phyloP scores from a whole-genome alignment of 2,113 vertebrate species.

The Tyto alba region DNA sequence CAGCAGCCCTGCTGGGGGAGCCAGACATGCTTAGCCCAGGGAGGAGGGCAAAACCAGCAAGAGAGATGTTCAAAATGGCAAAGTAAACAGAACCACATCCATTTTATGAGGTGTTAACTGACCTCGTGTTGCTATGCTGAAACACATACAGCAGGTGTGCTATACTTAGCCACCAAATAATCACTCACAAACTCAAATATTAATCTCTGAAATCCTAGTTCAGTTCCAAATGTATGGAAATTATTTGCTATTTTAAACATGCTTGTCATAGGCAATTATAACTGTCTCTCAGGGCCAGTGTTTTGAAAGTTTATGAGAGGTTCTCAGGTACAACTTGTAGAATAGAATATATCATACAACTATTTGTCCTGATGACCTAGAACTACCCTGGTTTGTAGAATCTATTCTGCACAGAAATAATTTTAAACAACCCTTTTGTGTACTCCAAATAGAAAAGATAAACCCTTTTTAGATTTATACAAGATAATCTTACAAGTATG shows the following conservation, averaged over 20 bases:
- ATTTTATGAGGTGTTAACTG: not conserved
- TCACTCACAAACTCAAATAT: not conserved
- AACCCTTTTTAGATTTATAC: not conserved
- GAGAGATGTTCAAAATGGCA: not conserved
- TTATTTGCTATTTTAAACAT: not conserved
- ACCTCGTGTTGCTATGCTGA: not conserved
- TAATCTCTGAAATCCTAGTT: not conserved
- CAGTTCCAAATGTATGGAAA: not conserved
- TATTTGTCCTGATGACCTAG: not conserved
- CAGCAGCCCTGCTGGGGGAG: not conserved
- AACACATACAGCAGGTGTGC: not conserved
- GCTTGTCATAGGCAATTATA: not conserved
- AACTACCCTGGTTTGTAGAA: not conserved
- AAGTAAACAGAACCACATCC: not conserved
- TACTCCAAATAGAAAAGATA: not conserved
- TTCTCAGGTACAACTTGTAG: not conserved
- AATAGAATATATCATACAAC: not conserved
- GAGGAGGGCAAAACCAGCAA: not conserved
- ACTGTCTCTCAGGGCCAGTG: not conserved
- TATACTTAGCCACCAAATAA: not conserved
- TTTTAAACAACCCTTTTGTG: not conserved
- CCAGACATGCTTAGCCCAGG: not conserved
- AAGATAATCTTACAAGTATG: not conserved
- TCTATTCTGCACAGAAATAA: not conserved
- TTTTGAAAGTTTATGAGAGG: not conserved